Evolutionary conservation across 2,888 invertebrate species (phyloP).

Genomic region (Rhodophaea formosa): DNA sequence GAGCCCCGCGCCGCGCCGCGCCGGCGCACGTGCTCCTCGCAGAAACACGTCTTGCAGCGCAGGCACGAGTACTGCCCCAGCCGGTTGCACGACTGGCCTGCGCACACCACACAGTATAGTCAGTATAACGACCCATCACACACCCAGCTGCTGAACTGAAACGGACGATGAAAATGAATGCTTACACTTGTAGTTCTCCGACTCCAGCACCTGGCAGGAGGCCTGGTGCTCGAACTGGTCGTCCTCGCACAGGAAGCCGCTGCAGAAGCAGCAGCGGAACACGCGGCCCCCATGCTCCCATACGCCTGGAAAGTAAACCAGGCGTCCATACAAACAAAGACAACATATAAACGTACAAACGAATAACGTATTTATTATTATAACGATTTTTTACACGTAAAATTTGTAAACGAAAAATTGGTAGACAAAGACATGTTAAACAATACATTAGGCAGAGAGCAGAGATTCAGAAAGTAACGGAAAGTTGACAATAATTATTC

Average conservation of each 20-base stretch:
- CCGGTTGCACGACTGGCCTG: conserved; percentile 96
- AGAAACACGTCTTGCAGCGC: conserved; percentile 97
- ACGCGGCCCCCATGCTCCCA: conserved; percentile 98
- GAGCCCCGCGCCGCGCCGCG: conserved; percentile 42
- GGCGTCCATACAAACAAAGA: too few relatives aligned
- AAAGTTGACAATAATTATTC: too few relatives aligned
- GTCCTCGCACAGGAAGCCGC: conserved; percentile 94
- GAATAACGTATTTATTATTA: too few relatives aligned
- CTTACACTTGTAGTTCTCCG: conserved; percentile 96
- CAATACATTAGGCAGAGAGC: too few relatives aligned
- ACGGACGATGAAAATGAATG: neutral
- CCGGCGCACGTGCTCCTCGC: conserved; percentile 96
- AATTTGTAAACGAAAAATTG: too few relatives aligned
- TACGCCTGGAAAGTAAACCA: conserved; percentile 77
- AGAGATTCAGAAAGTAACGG: too few relatives aligned
- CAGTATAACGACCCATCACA: too few relatives aligned
- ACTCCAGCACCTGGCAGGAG: conserved; percentile 96
- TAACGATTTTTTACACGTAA: too few relatives aligned
- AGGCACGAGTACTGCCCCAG: conserved; percentile 97
- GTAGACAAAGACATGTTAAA: too few relatives aligned
- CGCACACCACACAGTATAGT: too few relatives aligned
- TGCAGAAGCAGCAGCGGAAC: conserved; percentile 95
- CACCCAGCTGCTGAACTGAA: too few relatives aligned
- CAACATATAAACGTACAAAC: too few relatives aligned
- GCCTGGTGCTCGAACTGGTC: conserved; percentile 99